Evolutionary conservation across 2,888 invertebrate genomes (phyloP).

Genomic region (Thyatira batis): DNA sequence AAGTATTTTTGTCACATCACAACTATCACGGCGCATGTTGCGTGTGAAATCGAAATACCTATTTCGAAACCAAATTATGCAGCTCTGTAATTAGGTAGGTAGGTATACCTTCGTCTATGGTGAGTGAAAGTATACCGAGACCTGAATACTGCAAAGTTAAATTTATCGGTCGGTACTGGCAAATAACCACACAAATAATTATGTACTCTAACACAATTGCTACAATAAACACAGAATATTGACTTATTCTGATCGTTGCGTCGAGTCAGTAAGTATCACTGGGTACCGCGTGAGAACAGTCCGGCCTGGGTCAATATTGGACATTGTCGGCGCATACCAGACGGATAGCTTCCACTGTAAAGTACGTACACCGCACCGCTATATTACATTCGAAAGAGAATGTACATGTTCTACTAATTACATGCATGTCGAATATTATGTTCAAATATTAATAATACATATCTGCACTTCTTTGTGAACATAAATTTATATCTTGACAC

Average conservation of each 20-base stretch:
- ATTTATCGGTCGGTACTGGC: too few relatives aligned
- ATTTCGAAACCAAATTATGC: neutral
- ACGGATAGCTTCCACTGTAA: conserved; percentile 27
- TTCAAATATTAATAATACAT: neutral
- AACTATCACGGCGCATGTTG: conserved; percentile 20
- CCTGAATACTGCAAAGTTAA: neutral
- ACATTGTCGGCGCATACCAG: conserved; percentile 36
- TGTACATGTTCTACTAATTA: too few relatives aligned
- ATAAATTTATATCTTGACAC: too few relatives aligned
- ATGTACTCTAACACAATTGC: conserved; percentile 47
- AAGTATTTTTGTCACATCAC: conserved; percentile 49
- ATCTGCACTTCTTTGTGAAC: neutral
- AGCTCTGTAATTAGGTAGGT: too few relatives aligned
- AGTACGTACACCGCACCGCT: conserved; percentile 27
- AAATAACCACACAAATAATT: conserved; percentile 21
- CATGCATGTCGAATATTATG: neutral
- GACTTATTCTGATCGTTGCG: conserved; percentile 64
- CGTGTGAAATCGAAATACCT: neutral
- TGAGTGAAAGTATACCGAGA: neutral
- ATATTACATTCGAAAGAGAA: too few relatives aligned
- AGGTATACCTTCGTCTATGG: too few relatives aligned
- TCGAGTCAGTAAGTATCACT: conserved; percentile 28
- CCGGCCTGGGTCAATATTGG: conserved; percentile 68
- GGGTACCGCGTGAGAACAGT: conserved; percentile 62
- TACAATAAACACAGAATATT: conserved; percentile 65